These are phyloP conservation scores for Diabrotica balteata DNA, from an alignment of 2,888 invertebrate species.

Conservation along the genomic window DNA sequence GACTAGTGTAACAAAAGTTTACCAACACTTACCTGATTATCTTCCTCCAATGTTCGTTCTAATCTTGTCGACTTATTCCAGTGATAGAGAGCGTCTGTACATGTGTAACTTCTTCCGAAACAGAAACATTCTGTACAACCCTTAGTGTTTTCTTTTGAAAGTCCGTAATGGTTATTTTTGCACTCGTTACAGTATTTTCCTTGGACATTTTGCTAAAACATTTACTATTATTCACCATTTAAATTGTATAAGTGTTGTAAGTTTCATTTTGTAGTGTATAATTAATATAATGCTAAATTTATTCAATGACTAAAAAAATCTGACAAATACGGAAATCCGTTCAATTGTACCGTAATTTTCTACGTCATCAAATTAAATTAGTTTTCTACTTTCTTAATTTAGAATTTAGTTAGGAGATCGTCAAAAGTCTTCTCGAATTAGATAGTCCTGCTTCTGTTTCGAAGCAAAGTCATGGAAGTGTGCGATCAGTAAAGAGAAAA, in stretches of 20 bases:
- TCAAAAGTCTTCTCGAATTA: too few relatives aligned
- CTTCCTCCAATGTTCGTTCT: constrained; percentile 54
- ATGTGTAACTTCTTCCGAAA: constrained; percentile 84
- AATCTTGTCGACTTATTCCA: constrained; percentile 77
- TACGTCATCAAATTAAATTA: too few relatives aligned
- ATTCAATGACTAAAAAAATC: not conserved
- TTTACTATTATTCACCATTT: not conserved
- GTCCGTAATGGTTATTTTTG: constrained; percentile 84
- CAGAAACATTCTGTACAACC: constrained; percentile 98
- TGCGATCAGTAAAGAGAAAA: too few relatives aligned
- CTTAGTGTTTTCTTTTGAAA: constrained; percentile 76
- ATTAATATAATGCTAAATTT: too few relatives aligned
- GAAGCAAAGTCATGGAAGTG: too few relatives aligned
- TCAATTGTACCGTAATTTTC: too few relatives aligned
- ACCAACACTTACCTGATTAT: constrained; percentile 55
- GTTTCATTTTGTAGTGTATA: too few relatives aligned
- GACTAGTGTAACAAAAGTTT: too few relatives aligned
- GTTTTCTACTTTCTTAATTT: too few relatives aligned
- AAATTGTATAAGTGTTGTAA: too few relatives aligned
- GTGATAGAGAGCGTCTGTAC: constrained; percentile 80
- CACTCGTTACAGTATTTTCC: constrained; percentile 88
- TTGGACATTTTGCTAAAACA: constrained; percentile 75
- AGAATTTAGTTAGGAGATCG: too few relatives aligned
- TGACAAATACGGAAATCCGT: not conserved
- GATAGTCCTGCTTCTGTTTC: too few relatives aligned